Evolutionary conservation across 2,113 vertebrate genomes (phyloP).

Genomic region (Hystrix brachyura): DNA sequence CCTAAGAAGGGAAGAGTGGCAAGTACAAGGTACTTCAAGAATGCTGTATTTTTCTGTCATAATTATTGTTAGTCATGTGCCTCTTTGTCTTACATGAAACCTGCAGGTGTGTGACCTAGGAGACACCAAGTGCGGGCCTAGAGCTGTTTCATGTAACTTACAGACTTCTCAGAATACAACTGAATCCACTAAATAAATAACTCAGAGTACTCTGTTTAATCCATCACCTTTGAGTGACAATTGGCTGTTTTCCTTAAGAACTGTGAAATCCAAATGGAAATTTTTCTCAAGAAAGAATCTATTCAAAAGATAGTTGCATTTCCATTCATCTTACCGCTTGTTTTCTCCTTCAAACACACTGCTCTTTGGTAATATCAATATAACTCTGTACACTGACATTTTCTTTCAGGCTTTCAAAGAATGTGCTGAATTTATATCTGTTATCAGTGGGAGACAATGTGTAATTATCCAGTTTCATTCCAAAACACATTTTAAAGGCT

Average conservation of each 20-base stretch:
- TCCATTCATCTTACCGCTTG: constrained; percentile 39
- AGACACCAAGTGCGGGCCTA: neutral
- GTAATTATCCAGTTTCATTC: constrained; percentile 56
- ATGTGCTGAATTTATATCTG: neutral
- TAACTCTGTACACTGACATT: neutral
- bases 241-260: neutral
- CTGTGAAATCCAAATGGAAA: neutral
- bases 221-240: neutral
- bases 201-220: neutral
- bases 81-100: neutral
- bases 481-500: constrained; percentile 13
- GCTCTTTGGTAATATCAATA: constrained; percentile 43
- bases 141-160: neutral
- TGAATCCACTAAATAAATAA: neutral
- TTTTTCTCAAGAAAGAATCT: neutral
- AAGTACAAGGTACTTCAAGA: neutral
- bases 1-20: neutral
- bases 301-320: neutral
- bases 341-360: neutral
- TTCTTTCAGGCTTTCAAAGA: constrained; percentile 53
- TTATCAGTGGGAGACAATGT: constrained; percentile 56
- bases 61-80: neutral
- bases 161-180: neutral
- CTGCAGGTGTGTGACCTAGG: neutral
- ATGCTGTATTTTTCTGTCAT: neutral